Evolutionary conservation across 2,888 invertebrate species (phyloP), one percentile per base, ranked within the genome.

Genomic region (Folsomia candida): DNA sequence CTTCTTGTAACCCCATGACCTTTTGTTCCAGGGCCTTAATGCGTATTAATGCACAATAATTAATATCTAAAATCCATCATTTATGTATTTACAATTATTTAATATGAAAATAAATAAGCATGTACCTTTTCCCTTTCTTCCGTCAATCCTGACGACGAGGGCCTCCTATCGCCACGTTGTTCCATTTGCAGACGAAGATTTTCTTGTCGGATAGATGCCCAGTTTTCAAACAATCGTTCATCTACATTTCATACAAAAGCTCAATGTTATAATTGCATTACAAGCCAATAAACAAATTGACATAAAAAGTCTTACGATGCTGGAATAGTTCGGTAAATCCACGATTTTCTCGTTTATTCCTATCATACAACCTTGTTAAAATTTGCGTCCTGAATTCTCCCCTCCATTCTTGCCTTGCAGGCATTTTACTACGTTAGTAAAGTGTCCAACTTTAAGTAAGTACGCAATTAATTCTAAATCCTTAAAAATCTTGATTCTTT

Each of bases 101-200:
- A 1, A 60, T 20, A 26, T 63, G 25, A 25, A 61, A 18, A 20
- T 11, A 58, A 18, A 58, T 20, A 11, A 58, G 22, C 18, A 14
- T n/a, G n/a, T n/a, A 78, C 80, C 72, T 80, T 78, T 71, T 77
- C 80, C 25, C 71, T 71, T 59, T 81, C 81, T 72, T 81, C 81
- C n/a, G 80, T 80, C 82, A 6, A 67, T 4, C 25, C 22, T 9
- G 24, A 37, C 20, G 14, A 29, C 20, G 47, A 37, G 2, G 86
- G 68, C 74, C 80, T 77, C 83, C 84, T 73, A 82, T 81, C 77
- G 89, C 87, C 61, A 93, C 86, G 81, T 90, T 78, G 91, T 82
- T 95, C 94, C 85, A 92, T 91, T 79, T 92, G 90, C 47, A 95
- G 85, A 78, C 93, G 92, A 27, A 93, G 85, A 83, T 94, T 95